phyloP scores from a whole-genome alignment of 2,888 invertebrate species.

The Nudaria mundana region DNA sequence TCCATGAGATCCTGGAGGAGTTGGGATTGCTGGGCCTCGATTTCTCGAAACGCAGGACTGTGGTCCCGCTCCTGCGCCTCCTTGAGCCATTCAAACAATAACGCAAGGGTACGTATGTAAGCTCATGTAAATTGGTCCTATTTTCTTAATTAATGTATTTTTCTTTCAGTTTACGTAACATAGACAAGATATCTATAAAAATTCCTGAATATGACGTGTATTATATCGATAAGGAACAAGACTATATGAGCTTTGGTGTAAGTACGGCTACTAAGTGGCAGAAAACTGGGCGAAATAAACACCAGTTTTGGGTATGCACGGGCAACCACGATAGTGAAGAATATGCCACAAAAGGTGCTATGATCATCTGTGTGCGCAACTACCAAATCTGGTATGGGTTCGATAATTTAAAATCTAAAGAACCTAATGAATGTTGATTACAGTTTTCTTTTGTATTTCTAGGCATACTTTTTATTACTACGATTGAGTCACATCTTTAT shows the following conservation, averaged over 20 bases:
- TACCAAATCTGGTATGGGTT: conserved; percentile 52
- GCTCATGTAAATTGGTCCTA: too few species aligned
- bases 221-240: conserved; percentile 44
- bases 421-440: conserved; percentile 47
- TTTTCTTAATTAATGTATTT: too few species aligned
- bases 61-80: too few species aligned
- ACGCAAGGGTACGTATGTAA: too few species aligned
- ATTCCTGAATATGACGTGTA: conserved; percentile 28
- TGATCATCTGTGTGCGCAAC: conserved; percentile 46
- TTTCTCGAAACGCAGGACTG: too few species aligned
- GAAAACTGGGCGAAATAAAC: conserved; percentile 19
- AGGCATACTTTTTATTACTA: too few species aligned
- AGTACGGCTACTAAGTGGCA: conserved; percentile 56
- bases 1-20: too few species aligned
- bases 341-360: conserved; percentile 30
- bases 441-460: conserved; percentile 22
- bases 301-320: conserved; percentile 52
- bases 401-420: conserved; percentile 55
- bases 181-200: conserved; percentile 54
- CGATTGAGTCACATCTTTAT: too few species aligned
- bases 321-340: conserved; percentile 41
- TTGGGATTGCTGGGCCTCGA: too few species aligned
- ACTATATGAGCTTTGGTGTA: conserved; percentile 50
- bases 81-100: too few species aligned
- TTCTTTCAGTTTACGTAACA: conserved; percentile 50